phyloP scores from a whole-genome alignment of 2,888 invertebrate species.

The Caenorhabditis panamensis region DNA sequence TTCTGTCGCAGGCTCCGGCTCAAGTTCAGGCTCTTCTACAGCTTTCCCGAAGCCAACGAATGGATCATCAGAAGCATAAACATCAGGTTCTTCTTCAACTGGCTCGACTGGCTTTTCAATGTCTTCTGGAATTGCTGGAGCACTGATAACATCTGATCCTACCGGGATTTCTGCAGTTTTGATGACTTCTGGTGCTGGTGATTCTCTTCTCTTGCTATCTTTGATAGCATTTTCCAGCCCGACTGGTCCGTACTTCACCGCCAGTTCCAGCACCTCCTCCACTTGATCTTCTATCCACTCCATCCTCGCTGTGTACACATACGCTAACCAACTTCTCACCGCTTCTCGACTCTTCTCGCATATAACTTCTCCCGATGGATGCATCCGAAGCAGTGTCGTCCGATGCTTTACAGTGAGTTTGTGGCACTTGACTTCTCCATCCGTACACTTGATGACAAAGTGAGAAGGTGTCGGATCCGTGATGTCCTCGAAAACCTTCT shows the following conservation, averaged over 20 bases:
- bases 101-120: neutral
- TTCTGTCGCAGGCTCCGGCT: neutral
- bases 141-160: neutral
- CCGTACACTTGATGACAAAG: constrained; percentile 5
- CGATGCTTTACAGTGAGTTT: constrained; percentile 30
- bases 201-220: neutral
- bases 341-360: constrained; percentile 1
- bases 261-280: constrained; percentile 53
- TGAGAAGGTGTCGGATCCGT: neutral
- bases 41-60: constrained; percentile 37
- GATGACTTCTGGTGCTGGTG: neutral
- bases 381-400: constrained; percentile 21
- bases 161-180: neutral
- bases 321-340: constrained; percentile 57
- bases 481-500: constrained; percentile 18
- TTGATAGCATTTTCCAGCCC: constrained; percentile 28
- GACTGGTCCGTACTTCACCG: constrained; percentile 62
- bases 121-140: neutral
- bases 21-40: neutral
- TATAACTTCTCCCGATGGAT: constrained; percentile 1
- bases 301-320: constrained; percentile 58
- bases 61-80: constrained; percentile 41
- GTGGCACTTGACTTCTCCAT: constrained; percentile 7
- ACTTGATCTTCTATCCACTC: constrained; percentile 58
- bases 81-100: constrained; percentile 4